A percentile compares a stretch with the other conserved stretches of the same genome.
Conservation (phyloP, 2,888 invertebrate species). For the Dendrolimus pini region DNA sequence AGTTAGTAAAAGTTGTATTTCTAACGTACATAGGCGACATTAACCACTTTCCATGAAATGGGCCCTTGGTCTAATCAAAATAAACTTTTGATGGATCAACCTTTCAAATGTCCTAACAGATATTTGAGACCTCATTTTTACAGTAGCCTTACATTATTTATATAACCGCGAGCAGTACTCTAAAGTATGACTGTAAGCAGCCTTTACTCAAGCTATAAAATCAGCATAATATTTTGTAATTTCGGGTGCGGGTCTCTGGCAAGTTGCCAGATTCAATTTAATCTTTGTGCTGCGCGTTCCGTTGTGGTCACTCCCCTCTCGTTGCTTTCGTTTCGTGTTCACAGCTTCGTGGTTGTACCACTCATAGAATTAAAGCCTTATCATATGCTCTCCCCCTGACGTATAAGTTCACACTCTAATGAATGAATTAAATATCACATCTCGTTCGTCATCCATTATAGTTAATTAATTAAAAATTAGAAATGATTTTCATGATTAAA, state of each 20-base stretch:
- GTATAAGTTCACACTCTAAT: conserved; percentile 8
- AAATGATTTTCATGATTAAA: neutral
- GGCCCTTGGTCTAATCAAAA: too few relatives aligned
- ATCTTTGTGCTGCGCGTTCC: conserved; percentile 54
- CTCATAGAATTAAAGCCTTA: conserved; percentile 42
- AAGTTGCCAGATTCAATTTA: conserved; percentile 59
- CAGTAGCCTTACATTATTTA: neutral
- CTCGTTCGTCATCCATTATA: neutral
- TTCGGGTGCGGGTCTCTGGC: conserved; percentile 48
- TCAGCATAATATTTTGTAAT: conserved; percentile 66
- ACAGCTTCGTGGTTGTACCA: conserved; percentile 26
- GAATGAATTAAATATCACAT: conserved; percentile 18
- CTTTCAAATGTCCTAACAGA: too few relatives aligned
- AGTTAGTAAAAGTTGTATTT: too few relatives aligned
- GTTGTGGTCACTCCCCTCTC: conserved; percentile 57
- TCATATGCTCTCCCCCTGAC: conserved; percentile 21
- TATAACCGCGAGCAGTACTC: neutral
- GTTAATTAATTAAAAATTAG: neutral
- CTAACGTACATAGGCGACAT: too few relatives aligned
- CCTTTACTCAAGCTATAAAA: conserved; percentile 35
- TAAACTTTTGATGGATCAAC: too few relatives aligned
- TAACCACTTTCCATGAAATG: too few relatives aligned
- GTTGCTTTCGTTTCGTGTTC: conserved; percentile 34
- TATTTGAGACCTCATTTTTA: too few relatives aligned
- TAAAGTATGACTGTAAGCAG: neutral